These are phyloP conservation scores for Nibea albiflora DNA, from an alignment of 2,113 vertebrate species.

Conservation along the genomic window DNA sequence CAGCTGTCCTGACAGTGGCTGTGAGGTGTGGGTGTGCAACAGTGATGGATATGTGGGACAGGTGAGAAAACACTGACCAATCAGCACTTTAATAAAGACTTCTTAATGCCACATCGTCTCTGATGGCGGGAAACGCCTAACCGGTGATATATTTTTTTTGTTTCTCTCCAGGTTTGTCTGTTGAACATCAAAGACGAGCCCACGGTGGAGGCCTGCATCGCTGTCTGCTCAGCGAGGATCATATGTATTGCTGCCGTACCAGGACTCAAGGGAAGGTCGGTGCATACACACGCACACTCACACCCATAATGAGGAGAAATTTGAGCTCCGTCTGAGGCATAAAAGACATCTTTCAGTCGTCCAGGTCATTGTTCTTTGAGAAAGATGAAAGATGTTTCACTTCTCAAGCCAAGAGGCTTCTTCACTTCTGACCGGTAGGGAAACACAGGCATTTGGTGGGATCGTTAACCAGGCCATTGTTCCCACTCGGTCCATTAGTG, in stretches of 20 bases:
- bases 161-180: slow-evolving; percentile 87
- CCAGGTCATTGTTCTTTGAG: too few relatives aligned
- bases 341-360: too few relatives aligned
- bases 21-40: slow-evolving; percentile 99
- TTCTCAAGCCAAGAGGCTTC: too few relatives aligned
- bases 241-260: slow-evolving; percentile 97
- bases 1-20: slow-evolving; percentile 89
- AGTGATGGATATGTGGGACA: slow-evolving; percentile 98
- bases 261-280: slow-evolving; percentile 87
- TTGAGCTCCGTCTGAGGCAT: too few relatives aligned
- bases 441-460: too few relatives aligned
- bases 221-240: slow-evolving; percentile 96
- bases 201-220: slow-evolving; percentile 97
- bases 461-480: too few relatives aligned
- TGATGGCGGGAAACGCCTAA: neutral
- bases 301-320: neutral
- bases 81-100: neutral
- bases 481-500: too few relatives aligned
- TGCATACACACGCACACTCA: neutral
- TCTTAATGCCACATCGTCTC: neutral
- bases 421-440: too few relatives aligned
- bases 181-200: slow-evolving; percentile 95
- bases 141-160: neutral
- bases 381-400: too few relatives aligned
- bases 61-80: slow-evolving; percentile 82